Evolutionary conservation across 2,888 invertebrate genomes (phyloP).

Genomic region (Meiosimyza platycephala): DNA sequence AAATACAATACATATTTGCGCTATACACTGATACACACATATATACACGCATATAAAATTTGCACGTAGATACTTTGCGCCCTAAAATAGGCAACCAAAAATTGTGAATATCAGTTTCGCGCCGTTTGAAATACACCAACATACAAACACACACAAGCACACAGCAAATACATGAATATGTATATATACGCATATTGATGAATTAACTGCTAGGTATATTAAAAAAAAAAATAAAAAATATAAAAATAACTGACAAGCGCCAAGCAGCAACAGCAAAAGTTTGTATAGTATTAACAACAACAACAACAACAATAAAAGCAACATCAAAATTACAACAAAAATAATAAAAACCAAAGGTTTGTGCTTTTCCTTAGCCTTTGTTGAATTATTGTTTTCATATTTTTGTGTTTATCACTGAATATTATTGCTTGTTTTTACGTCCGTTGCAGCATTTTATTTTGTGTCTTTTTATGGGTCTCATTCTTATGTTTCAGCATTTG

Average conservation of each 20-base stretch:
- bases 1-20: neutral
- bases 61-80: no score
- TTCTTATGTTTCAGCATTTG: no score
- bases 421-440: no score
- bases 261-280: neutral
- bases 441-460: no score
- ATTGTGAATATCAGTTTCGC: neutral
- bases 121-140: neutral
- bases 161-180: neutral
- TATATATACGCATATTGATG: neutral
- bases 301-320: neutral
- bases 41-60: neutral
- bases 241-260: neutral
- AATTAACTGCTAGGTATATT: slow-evolving; percentile 19
- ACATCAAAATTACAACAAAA: neutral
- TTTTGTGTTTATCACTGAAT: neutral
- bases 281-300: neutral
- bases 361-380: neutral
- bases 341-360: slow-evolving; percentile 3
- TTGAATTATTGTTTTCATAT: neutral
- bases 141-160: neutral
- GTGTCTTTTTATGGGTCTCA: no score
- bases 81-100: slow-evolving; percentile 9
- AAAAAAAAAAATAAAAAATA: neutral
- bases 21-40: neutral